Conservation (phyloP, 2,797 vertebrate species). For the Spea hammondii region DNA sequence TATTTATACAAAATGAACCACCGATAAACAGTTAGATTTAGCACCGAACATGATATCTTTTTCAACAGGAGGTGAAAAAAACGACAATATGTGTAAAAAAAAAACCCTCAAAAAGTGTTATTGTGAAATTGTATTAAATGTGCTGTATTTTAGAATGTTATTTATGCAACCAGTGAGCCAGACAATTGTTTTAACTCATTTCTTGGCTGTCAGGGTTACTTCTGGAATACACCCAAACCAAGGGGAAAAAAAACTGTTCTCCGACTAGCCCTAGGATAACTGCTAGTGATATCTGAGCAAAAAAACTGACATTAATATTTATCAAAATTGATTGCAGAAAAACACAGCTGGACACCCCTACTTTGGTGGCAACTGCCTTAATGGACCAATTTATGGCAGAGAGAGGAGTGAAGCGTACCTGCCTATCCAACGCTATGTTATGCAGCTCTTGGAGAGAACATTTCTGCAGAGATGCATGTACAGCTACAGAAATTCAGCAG, state of each 20-base stretch:
- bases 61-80: not conserved
- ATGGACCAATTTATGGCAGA: constrained; percentile 1
- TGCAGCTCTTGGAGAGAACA: constrained; percentile 52
- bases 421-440: constrained; percentile 54
- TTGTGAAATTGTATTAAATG: constrained; percentile 11
- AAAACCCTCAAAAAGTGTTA: constrained; percentile 6
- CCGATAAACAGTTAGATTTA: no score
- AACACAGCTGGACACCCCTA: constrained; percentile 17
- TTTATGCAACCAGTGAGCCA: constrained; percentile 19
- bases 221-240: constrained; percentile 32
- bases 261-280: constrained; percentile 20
- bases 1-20: no score
- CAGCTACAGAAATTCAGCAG: constrained; percentile 56
- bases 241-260: constrained; percentile 5
- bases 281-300: constrained; percentile 17
- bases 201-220: constrained; percentile 35
- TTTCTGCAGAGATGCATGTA: constrained; percentile 66
- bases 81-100: not conserved
- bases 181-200: constrained; percentile 24
- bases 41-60: not conserved
- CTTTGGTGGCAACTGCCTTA: constrained; percentile 6
- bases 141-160: constrained; percentile 4
- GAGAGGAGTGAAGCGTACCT: constrained; percentile 59
- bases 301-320: constrained; percentile 46
- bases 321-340: constrained; percentile 41